Conservation (phyloP, 37 sponge, comb jelly and placozoan species). For the Axinella damicornis region DNA sequence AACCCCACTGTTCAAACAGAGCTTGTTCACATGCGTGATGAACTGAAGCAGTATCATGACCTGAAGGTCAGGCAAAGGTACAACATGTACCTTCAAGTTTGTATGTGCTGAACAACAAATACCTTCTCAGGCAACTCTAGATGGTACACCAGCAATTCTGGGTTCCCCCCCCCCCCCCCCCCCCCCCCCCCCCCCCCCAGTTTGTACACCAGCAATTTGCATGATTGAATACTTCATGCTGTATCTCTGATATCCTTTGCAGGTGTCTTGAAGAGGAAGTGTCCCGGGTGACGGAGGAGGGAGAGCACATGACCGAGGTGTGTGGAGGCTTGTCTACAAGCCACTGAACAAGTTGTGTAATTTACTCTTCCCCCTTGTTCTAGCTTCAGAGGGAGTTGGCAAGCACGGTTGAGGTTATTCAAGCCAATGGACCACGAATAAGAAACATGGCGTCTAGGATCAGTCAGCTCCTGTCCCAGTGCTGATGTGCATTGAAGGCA, state of each 20-base stretch:
- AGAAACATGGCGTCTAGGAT: neutral
- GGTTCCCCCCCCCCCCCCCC: too few species aligned
- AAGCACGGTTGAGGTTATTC: neutral
- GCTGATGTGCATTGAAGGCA: neutral
- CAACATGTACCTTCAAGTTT: too few species aligned
- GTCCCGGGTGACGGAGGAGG: neutral
- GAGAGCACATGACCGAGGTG: neutral
- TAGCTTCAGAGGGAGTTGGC: conserved; percentile 17
- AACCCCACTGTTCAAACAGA: neutral
- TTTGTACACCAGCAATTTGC: too few species aligned
- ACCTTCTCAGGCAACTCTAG: too few species aligned
- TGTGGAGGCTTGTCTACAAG: neutral
- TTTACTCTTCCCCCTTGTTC: neutral
- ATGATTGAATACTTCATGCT: too few species aligned
- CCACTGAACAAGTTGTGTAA: neutral
- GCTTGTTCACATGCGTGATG: conserved; percentile 27
- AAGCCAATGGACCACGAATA: neutral
- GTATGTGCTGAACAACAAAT: too few species aligned
- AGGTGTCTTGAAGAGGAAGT: neutral
- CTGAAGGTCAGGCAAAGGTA: conserved; percentile 29
- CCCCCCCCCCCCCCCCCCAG: too few species aligned
- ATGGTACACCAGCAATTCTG: too few species aligned
- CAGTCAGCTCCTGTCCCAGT: neutral
- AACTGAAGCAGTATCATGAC: conserved; percentile 23
- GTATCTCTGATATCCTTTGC: too few species aligned